phyloP scores from a whole-genome alignment of 2,113 vertebrate genomes.

The Phyllostomus hastatus region DNA sequence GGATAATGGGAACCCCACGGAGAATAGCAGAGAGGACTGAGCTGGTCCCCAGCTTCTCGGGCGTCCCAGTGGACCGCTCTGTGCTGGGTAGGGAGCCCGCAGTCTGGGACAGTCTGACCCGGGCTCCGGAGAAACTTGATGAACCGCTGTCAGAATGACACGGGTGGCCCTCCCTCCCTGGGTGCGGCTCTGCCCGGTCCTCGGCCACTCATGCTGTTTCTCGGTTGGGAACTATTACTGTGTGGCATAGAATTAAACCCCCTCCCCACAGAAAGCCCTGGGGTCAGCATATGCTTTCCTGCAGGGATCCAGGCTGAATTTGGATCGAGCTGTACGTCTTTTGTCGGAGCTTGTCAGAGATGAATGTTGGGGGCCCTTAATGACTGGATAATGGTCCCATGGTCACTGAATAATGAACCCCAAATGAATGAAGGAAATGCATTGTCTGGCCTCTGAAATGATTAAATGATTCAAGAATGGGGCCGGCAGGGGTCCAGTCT shows the following conservation, averaged over 20 bases:
- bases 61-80: not conserved
- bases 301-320: not conserved
- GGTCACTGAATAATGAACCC: conserved; percentile 40
- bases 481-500: not conserved
- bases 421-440: not conserved
- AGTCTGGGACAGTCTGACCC: not conserved
- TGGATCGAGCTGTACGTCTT: not conserved
- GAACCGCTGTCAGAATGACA: not conserved
- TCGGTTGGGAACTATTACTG: not conserved
- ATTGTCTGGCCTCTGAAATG: conserved; percentile 21
- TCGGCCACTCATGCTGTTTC: not conserved
- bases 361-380: not conserved
- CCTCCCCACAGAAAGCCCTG: not conserved
- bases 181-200: not conserved
- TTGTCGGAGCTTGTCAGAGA: conserved; percentile 18
- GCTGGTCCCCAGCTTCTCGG: not conserved
- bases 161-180: not conserved
- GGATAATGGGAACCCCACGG: not conserved
- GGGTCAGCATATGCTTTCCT: not conserved
- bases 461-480: not conserved
- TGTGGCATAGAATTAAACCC: not conserved
- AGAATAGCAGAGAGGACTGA: not conserved
- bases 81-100: not conserved
- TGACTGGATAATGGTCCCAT: conserved; percentile 17
- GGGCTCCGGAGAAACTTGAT: not conserved